A percentile compares a stretch with the other conserved stretches of the same genome.
These are phyloP conservation scores for Lordiphosa andalusiaca DNA, from an alignment of 2,888 invertebrate genomes.

Conservation along the genomic window DNA sequence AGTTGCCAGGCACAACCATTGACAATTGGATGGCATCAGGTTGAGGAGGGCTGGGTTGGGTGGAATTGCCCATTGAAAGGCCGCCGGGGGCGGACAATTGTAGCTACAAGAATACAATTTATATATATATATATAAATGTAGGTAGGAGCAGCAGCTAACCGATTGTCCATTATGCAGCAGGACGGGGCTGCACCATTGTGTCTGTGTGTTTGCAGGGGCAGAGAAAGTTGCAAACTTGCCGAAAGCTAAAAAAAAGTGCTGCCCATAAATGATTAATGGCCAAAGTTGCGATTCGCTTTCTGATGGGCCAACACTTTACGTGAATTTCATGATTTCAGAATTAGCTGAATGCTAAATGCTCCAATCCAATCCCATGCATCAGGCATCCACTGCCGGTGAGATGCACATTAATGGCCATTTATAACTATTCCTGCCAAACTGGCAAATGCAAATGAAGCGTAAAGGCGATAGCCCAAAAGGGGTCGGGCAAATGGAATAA, in stretches of 20 bases:
- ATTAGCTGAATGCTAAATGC: slow-evolving; percentile 46
- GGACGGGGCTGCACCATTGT: not conserved
- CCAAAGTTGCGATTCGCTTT: slow-evolving; percentile 49
- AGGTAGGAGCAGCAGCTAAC: slow-evolving; percentile 25
- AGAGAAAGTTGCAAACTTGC: slow-evolving; percentile 29
- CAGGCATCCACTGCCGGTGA: not conserved
- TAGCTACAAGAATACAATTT: slow-evolving; percentile 29
- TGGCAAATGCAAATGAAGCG: slow-evolving; percentile 66
- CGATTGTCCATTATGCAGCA: slow-evolving; percentile 15
- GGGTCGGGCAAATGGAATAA: slow-evolving; percentile 24
- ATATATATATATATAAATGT: slow-evolving; percentile 1
- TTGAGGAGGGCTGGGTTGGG: slow-evolving; percentile 21
- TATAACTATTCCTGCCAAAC: slow-evolving; percentile 52
- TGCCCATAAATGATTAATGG: slow-evolving; percentile 75
- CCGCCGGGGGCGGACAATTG: slow-evolving; percentile 65
- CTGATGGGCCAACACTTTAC: slow-evolving; percentile 56
- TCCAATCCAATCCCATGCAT: not conserved
- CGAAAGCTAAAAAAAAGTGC: slow-evolving; percentile 36
- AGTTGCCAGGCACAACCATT: slow-evolving; percentile 43
- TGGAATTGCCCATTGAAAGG: slow-evolving; percentile 70
- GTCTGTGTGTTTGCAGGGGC: not conserved
- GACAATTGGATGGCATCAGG: slow-evolving; percentile 49
- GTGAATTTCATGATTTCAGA: slow-evolving; percentile 47
- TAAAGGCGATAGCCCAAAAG: slow-evolving; percentile 50
- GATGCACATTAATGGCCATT: slow-evolving; percentile 62